phyloP scores from a whole-genome alignment of 2,797 vertebrate genomes.

The Sorex maritimensis region DNA sequence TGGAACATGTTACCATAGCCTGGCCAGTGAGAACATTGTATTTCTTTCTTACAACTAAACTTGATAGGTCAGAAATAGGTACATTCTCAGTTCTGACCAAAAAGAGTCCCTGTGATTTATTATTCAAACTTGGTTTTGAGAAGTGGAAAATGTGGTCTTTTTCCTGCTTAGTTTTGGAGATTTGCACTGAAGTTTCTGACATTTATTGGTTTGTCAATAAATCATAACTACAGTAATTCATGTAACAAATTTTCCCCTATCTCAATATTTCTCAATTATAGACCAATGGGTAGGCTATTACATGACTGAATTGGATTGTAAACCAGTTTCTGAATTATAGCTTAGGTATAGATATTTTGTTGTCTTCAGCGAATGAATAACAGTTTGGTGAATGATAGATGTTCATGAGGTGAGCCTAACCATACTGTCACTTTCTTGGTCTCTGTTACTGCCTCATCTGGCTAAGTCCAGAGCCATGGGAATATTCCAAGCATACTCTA shows the following conservation, averaged over 20 bases:
- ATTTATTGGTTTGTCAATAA: not conserved
- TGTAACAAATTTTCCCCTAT: not conserved
- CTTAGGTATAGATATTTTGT: not conserved
- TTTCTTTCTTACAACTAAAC: not conserved
- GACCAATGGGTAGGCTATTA: not conserved
- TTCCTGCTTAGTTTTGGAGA: not conserved
- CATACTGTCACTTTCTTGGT: not conserved
- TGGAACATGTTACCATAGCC: not conserved
- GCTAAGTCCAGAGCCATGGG: not conserved
- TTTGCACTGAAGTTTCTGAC: not conserved
- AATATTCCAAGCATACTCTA: not conserved
- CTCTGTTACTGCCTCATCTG: not conserved
- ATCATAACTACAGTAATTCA: not conserved
- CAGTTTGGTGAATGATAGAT: not conserved
- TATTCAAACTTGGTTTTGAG: slow-evolving; percentile 14
- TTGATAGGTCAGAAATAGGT: not conserved
- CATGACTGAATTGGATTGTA: not conserved
- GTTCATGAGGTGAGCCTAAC: not conserved
- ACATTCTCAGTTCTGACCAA: not conserved
- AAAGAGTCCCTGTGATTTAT: not conserved
- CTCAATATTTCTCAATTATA: not conserved
- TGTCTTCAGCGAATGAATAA: not conserved
- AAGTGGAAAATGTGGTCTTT: not conserved
- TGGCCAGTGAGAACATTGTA: not conserved
- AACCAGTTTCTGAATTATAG: not conserved